phyloP scores from a whole-genome alignment of 2,888 invertebrate species.

The Acrobasis consociella region DNA sequence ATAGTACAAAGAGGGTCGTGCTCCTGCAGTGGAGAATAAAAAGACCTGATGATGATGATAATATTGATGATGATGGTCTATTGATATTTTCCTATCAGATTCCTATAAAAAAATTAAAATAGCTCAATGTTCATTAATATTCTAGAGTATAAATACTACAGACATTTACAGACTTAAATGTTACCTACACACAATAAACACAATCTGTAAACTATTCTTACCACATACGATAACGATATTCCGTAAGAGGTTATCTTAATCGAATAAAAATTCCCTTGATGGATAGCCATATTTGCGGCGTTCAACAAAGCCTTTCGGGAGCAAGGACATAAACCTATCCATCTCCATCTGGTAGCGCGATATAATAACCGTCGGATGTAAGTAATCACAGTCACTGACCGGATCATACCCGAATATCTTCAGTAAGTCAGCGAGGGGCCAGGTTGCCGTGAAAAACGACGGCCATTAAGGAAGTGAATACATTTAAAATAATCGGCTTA shows the following conservation, averaged over 20 bases:
- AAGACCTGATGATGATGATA: too few species aligned
- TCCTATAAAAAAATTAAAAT: neutral
- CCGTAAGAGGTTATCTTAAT: slow-evolving; percentile 3
- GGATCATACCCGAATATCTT: slow-evolving; percentile 81
- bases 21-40: too few species aligned
- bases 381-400: slow-evolving; percentile 77
- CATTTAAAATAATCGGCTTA: slow-evolving; percentile 84
- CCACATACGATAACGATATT: neutral
- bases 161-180: too few species aligned
- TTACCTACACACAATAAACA: too few species aligned
- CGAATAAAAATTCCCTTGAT: slow-evolving; percentile 10
- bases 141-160: too few species aligned
- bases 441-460: slow-evolving; percentile 78
- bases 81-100: too few species aligned
- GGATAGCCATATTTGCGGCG: slow-evolving; percentile 15
- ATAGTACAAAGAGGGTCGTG: too few species aligned
- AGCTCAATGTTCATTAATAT: too few species aligned
- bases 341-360: slow-evolving; percentile 48
- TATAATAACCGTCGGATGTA: slow-evolving; percentile 71
- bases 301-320: slow-evolving; percentile 19
- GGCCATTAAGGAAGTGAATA: slow-evolving; percentile 83
- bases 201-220: slow-evolving; percentile 1
- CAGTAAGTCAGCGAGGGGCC: slow-evolving; percentile 70
- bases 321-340: slow-evolving; percentile 24
- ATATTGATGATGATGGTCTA: too few species aligned